phyloP scores from a whole-genome alignment of 2,888 invertebrate genomes.

The Acanthosepion pharaonis region DNA sequence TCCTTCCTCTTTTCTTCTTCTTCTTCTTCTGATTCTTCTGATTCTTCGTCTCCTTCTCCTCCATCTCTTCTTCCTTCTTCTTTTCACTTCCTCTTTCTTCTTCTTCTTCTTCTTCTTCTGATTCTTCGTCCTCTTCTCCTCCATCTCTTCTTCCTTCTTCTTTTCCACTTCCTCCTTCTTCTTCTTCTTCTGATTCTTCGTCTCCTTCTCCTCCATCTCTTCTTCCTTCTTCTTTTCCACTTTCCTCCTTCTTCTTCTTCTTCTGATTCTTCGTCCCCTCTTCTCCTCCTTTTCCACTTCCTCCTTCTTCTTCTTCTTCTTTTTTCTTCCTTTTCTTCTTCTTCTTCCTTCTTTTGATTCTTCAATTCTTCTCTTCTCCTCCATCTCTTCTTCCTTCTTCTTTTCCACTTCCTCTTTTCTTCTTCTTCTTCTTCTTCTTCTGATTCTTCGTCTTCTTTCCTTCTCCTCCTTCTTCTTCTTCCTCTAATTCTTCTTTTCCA shows the following conservation, averaged over 20 bases:
- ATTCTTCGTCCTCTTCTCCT: neutral
- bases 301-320: neutral
- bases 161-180: neutral
- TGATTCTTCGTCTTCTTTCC: neutral
- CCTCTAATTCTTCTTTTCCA: neutral
- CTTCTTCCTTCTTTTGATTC: no score
- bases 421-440: neutral
- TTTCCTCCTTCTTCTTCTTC: neutral
- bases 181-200: no score
- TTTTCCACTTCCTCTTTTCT: neutral
- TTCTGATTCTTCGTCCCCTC: no score
- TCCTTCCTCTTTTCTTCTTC: neutral
- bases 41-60: slow-evolving; percentile 39
- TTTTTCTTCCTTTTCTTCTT: neutral
- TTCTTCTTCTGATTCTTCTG: no score
- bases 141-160: neutral
- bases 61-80: neutral
- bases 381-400: neutral
- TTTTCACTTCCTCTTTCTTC: no score
- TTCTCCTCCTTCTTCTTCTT: neutral
- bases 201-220: slow-evolving; percentile 44
- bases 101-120: neutral
- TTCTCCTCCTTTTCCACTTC: neutral
- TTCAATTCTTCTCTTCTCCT: slow-evolving; percentile 42
- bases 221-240: neutral